Evolutionary conservation across 1,140 invertebrate genomes (phyloP).

Genomic region (Myzus persicae): DNA sequence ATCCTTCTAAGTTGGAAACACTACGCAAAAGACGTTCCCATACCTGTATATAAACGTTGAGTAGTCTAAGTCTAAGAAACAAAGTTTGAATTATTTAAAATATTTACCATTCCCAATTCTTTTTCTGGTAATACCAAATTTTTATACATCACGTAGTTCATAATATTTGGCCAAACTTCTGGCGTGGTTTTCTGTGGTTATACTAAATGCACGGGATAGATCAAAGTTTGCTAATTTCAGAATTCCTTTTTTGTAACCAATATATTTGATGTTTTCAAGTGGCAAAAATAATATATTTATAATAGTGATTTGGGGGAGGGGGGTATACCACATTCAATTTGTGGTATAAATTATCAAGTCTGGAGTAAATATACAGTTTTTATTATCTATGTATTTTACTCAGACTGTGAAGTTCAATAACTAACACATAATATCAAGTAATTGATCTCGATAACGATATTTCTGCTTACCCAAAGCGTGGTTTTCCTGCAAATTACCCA

Average conservation of each 20-base stretch:
- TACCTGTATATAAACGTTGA: slow-evolving; percentile 66
- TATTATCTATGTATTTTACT: too few relatives aligned
- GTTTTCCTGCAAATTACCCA: too few relatives aligned
- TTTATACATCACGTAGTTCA: slow-evolving; percentile 88
- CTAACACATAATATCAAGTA: too few relatives aligned
- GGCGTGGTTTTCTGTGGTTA: slow-evolving; percentile 88
- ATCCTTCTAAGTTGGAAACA: slow-evolving; percentile 89
- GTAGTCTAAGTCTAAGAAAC: not conserved
- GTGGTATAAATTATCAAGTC: too few relatives aligned
- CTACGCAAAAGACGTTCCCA: slow-evolving; percentile 90
- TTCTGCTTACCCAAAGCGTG: too few relatives aligned
- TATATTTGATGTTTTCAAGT: slow-evolving; percentile 99
- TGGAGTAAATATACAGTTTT: too few relatives aligned
- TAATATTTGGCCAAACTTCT: slow-evolving; percentile 94
- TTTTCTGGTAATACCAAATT: slow-evolving; percentile 89
- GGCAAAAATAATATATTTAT: too few relatives aligned
- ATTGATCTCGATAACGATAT: too few relatives aligned
- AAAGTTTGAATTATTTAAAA: not conserved
- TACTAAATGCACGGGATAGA: slow-evolving; percentile 88
- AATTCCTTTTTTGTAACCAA: slow-evolving; percentile 94
- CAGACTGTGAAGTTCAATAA: too few relatives aligned
- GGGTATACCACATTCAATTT: too few relatives aligned
- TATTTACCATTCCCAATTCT: slow-evolving; percentile 79
- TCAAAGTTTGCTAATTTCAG: slow-evolving; percentile 93
- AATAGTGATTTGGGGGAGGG: too few relatives aligned